Evolutionary conservation across 2,113 vertebrate genomes (phyloP), one percentile per base, ranked within the genome.

Genomic region (Sphaerodactylus townsendi): DNA sequence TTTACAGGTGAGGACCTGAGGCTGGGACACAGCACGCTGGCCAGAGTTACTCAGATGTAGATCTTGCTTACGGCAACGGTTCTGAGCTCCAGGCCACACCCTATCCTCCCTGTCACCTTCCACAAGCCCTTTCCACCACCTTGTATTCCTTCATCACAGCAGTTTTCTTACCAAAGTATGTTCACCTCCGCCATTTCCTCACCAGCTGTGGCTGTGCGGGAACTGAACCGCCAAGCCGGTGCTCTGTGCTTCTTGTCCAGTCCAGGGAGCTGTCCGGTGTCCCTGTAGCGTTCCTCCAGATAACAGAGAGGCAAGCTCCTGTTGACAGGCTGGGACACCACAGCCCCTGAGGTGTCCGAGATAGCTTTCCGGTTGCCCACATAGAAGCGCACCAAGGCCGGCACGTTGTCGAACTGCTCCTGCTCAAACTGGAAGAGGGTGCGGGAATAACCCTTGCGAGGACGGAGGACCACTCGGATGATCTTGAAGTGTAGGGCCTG

Each of bases 381-480:
- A 0, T 98, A 96, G 90, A 96, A 98, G 2, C 77, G 95, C 46
- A 98, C 94, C 78, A 98, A 95, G 44, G 97, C 96, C 0, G 97
- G 96, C 50, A 98, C 90, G 30, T 95, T 98, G 91, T 97, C 95
- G 44, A 98, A 98, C 84, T 95, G 96, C 70, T 98, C 98, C 62
- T 97, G 96, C 90, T 98, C 97, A 28, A 98, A 96, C 93, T 98
- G 98, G 94, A 96, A 98, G 85, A 98, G 95, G 85, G 96, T 96
- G 41, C 95, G 83, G 2, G 97, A 93, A 89, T 96, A 94, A 56
- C 97, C 97, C 90, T 96, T 96, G 79, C 97, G 96, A 66, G 96
- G 97, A 9, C 97, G 95, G n/a, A 98, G 94, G 6, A 95, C 93
- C 62, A 98, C 95, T 1, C 94, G 95, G 78, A 98, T 97, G 89